Conservation (phyloP, 2,797 vertebrate genomes). For the Takifugu ocellatus region DNA sequence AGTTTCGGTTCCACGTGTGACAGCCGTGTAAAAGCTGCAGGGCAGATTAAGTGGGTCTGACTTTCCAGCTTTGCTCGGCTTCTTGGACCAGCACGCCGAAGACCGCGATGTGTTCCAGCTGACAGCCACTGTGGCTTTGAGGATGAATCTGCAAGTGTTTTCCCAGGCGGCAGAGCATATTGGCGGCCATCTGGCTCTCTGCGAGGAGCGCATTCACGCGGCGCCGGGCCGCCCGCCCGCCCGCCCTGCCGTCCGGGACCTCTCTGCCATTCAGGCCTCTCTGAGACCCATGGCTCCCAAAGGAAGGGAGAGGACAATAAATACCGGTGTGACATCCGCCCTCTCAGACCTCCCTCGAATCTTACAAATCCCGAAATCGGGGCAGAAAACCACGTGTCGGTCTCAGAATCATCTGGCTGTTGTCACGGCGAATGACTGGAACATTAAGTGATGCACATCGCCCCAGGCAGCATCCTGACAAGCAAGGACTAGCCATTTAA, state of each 20-base stretch:
- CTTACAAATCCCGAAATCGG: slow-evolving; percentile 15
- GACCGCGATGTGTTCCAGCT: slow-evolving; percentile 44
- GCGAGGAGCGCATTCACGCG: slow-evolving; percentile 33
- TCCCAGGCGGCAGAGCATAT: slow-evolving; percentile 56
- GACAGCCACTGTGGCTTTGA: slow-evolving; percentile 38
- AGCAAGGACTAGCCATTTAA: slow-evolving; percentile 57
- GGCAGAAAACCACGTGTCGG: slow-evolving; percentile 35
- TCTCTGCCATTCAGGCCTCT: slow-evolving; percentile 18
- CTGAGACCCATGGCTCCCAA: slow-evolving; percentile 3
- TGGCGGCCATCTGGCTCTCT: slow-evolving; percentile 65
- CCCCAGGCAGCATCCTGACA: slow-evolving; percentile 51
- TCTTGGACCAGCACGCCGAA: not conserved
- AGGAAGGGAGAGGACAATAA: not conserved
- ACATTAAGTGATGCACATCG: slow-evolving; percentile 54
- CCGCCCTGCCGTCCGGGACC: slow-evolving; percentile 33
- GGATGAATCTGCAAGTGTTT: slow-evolving; percentile 52
- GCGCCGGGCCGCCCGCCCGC: slow-evolving; percentile 45
- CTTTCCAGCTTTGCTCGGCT: not conserved
- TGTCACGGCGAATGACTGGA: slow-evolving; percentile 55
- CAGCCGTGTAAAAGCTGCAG: slow-evolving; percentile 9
- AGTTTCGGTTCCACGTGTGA: slow-evolving; percentile 15
- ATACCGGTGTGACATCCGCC: too few species aligned
- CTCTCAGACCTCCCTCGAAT: slow-evolving; percentile 5
- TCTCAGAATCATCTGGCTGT: slow-evolving; percentile 46
- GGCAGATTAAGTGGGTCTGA: not conserved